phyloP scores from a whole-genome alignment of 2,113 vertebrate species.

The Diphyllodes magnificus region DNA sequence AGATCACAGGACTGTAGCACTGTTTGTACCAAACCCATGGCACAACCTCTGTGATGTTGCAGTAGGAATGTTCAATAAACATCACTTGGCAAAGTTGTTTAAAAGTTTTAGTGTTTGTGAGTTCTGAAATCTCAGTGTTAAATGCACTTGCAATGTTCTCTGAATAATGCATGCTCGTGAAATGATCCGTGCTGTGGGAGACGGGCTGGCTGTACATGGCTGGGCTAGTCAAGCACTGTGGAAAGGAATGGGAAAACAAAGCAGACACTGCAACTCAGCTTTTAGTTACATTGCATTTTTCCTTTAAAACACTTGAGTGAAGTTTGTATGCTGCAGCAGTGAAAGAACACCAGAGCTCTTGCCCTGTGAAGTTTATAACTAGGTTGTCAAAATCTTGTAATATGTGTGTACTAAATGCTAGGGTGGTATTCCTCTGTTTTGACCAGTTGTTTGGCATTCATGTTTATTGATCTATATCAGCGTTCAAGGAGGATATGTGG shows the following conservation, averaged over 20 bases:
- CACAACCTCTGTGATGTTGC: not conserved
- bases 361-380: not conserved
- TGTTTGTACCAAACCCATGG: fast-evolving
- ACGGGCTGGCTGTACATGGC: not conserved
- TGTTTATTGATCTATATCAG: not conserved
- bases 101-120: not conserved
- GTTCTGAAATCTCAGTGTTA: not conserved
- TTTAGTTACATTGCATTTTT: not conserved
- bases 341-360: not conserved
- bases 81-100: not conserved
- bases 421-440: not conserved
- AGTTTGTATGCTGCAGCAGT: not conserved
- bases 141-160: not conserved
- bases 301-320: not conserved
- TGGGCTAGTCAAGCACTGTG: not conserved
- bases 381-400: not conserved
- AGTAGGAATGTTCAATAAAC: not conserved
- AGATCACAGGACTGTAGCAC: not conserved
- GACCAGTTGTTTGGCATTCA: not conserved
- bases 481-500: not conserved
- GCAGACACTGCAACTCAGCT: not conserved
- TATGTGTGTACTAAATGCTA: not conserved
- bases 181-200: not conserved
- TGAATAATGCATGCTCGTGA: not conserved
- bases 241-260: not conserved